Evolutionary conservation across 2,888 invertebrate genomes (phyloP), one percentile per base, ranked within the genome.

Genomic region (Synergus gifuensis): DNA sequence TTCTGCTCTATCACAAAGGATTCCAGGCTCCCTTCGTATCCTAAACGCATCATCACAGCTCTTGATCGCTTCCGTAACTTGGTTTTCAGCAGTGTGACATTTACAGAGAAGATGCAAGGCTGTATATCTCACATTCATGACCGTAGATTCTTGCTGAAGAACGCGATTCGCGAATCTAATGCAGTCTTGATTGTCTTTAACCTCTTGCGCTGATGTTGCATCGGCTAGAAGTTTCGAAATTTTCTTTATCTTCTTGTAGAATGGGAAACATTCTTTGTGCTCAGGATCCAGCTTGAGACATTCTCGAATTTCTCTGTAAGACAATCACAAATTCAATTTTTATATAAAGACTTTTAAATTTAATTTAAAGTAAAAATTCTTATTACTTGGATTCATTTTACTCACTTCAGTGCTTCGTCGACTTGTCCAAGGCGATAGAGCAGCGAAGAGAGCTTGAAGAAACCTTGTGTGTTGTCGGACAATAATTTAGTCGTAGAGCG

Each of bases 231-330:
- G 93, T 90, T 98, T 98, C 85, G 97, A 97, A 16, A 99, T 94
- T 91, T 98, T 98, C 91, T 98, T 98, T 49, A 99, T 94, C 91
- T 97, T 97, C 92, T 99, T 99, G 93, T 99, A 99, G 89, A 98
- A 96, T 28, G 97, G 96, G 93, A 98, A 98, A 92, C 99, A 99
- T 87, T 96, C 94, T 93, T 98, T 98, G 93, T 99, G 98, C 88
- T 99, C 99, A 0, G 99, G 99, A 92, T 99, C 99, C 63, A 99
- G 93, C 91, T 97, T 98, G 22, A 99, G 94, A 92, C 99, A 99
- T 92, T 99, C 99, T 28, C 99, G 95, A 84, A 99, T 96, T 93
- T 99, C 98, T 93, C 95, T 95, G 90, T 66, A 87, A 83, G 81
- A 58, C 64, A 62, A 76, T 79, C 11, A 1, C 22, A 36, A 1